A percentile compares a stretch with the other conserved stretches of the same genome.
Evolutionary conservation across 2,797 vertebrate genomes (phyloP).

Genomic region (Typhlichthys subterraneus): DNA sequence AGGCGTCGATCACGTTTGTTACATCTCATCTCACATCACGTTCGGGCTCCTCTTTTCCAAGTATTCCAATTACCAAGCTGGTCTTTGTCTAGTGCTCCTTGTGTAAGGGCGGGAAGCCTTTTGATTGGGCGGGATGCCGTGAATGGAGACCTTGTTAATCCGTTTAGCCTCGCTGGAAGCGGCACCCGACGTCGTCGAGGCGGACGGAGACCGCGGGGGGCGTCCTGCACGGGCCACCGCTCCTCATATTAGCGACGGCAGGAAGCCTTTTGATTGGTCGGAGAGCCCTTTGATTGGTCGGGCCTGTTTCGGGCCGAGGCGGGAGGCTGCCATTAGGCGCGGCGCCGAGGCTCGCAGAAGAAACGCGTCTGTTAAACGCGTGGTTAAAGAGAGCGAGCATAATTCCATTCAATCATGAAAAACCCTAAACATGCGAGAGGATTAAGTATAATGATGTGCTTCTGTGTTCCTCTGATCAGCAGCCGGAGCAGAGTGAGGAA

Average conservation of each 20-base stretch:
- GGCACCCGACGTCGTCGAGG: slow-evolving; percentile 10
- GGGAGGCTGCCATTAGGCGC: slow-evolving; percentile 20
- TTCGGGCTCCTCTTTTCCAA: neutral
- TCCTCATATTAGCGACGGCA: slow-evolving; percentile 10
- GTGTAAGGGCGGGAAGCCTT: neutral
- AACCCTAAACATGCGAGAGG: slow-evolving; percentile 52
- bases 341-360: slow-evolving; percentile 20
- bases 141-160: slow-evolving; percentile 25
- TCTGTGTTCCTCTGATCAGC: slow-evolving; percentile 72
- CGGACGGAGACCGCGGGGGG: slow-evolving; percentile 17
- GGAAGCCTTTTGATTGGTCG: slow-evolving; percentile 24
- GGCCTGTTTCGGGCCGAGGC: slow-evolving; percentile 7
- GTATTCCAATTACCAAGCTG: neutral
- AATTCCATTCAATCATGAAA: slow-evolving; percentile 64
- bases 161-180: slow-evolving; percentile 25
- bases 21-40: too few species aligned
- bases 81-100: neutral
- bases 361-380: slow-evolving; percentile 28
- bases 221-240: neutral
- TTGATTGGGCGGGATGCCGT: neutral
- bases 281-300: slow-evolving; percentile 21
- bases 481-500: slow-evolving; percentile 41
- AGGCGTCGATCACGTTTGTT: too few species aligned
- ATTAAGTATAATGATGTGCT: slow-evolving; percentile 77
- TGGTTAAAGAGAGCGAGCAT: slow-evolving; percentile 2